phyloP scores from a whole-genome alignment of 2,888 invertebrate genomes.

The Drosophila antonietae region DNA sequence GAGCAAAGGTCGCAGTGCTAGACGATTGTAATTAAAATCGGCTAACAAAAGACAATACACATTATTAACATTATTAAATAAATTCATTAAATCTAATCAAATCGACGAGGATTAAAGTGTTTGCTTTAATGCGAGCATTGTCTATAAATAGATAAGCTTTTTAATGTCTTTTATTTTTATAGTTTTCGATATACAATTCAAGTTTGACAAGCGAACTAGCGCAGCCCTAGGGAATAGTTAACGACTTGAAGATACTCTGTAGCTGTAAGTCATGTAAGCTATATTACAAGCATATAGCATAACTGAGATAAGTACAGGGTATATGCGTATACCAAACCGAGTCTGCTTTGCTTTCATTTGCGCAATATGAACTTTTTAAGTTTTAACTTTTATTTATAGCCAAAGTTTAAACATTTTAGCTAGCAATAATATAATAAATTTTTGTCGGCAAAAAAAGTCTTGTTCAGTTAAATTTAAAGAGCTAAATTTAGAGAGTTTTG shows the following conservation, averaged over 20 bases:
- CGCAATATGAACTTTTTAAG: background rate
- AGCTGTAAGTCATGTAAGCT: background rate
- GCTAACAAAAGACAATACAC: background rate
- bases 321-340: background rate
- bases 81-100: conserved; percentile 8
- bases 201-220: background rate
- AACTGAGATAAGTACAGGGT: background rate
- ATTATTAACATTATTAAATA: conserved; percentile 7
- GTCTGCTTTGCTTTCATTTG: background rate
- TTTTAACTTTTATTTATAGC: background rate
- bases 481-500: background rate
- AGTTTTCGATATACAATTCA: background rate
- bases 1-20: background rate
- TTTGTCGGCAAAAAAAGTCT: background rate
- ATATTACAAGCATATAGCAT: background rate
- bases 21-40: conserved; percentile 24
- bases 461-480: background rate
- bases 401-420: background rate
- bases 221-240: background rate
- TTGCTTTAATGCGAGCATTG: background rate
- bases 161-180: background rate
- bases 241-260: background rate
- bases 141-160: background rate
- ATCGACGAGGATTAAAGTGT: background rate
- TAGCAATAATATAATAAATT: background rate